Conservation (phyloP, 2,113 vertebrate species). For the Poecile atricapillus region DNA sequence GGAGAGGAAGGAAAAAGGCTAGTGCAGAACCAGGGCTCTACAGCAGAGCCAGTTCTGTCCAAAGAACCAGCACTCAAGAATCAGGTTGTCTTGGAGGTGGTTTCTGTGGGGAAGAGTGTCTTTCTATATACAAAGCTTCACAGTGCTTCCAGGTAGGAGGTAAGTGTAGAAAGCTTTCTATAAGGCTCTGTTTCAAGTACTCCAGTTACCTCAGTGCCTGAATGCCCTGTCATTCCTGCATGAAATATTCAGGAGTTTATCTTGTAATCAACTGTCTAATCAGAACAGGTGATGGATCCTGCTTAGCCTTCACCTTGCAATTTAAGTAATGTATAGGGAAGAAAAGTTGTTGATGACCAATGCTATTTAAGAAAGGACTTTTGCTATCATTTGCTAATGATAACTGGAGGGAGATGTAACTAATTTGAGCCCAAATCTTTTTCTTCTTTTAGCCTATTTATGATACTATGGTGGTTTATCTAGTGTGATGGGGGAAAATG, state of each 20-base stretch:
- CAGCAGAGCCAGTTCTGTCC: background rate
- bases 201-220: constrained; percentile 52
- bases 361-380: background rate
- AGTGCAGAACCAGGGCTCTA: background rate
- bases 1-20: background rate
- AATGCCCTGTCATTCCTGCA: constrained; percentile 28
- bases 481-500: background rate
- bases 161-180: constrained; percentile 17
- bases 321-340: background rate
- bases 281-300: background rate
- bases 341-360: background rate
- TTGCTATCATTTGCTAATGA: background rate
- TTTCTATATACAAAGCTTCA: background rate
- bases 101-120: background rate
- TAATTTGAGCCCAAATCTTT: background rate
- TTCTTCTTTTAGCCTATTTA: background rate
- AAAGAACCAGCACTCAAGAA: background rate
- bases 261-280: constrained; percentile 61
- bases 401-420: background rate
- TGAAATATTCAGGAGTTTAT: constrained; percentile 71
- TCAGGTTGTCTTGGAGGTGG: background rate
- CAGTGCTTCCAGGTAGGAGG: background rate
- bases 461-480: background rate
- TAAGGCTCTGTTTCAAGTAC: constrained; percentile 14
- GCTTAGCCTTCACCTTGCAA: background rate